Conservation (phyloP, 2,797 vertebrate genomes). For the Lateolabrax maculatus region DNA sequence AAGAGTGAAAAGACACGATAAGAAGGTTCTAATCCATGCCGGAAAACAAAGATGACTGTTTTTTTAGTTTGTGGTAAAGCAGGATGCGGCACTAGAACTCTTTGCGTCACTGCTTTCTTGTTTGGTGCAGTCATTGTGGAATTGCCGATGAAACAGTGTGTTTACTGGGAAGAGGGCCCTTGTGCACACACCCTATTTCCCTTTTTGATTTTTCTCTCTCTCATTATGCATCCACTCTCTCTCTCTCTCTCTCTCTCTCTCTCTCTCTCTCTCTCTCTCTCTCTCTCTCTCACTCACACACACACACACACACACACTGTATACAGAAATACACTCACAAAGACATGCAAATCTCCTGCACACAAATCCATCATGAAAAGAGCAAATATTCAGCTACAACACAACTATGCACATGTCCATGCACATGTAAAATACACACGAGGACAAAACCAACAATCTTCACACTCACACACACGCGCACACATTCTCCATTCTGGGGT, state of each 20-base stretch:
- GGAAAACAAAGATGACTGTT: constrained; percentile 25
- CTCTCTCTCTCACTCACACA: constrained; percentile 11
- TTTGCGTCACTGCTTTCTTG: constrained; percentile 51
- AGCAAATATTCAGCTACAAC: not conserved
- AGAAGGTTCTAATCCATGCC: constrained; percentile 32
- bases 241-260: constrained; percentile 16
- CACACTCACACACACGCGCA: not conserved
- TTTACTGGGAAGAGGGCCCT: constrained; percentile 43
- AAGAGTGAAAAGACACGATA: constrained; percentile 28
- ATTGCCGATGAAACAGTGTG: constrained; percentile 51
- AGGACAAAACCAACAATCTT: constrained; percentile 12
- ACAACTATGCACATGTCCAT: not conserved
- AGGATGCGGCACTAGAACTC: constrained; percentile 12
- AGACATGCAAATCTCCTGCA: constrained; percentile 11
- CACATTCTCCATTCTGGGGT: constrained; percentile 4
- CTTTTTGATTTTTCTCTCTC: constrained; percentile 42
- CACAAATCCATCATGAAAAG: constrained; percentile 13
- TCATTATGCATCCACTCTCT: constrained; percentile 31
- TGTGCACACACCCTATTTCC: constrained; percentile 33
- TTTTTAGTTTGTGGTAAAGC: constrained; percentile 31
- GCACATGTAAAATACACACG: constrained; percentile 6
- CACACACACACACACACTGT: constrained; percentile 5
- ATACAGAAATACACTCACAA: constrained; percentile 16
- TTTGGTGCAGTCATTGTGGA: constrained; percentile 55
- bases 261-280: constrained; percentile 11